Evolutionary conservation across 2,888 invertebrate genomes (phyloP), one percentile per base, ranked within the genome.

Genomic region (Ennomos quercinarius): DNA sequence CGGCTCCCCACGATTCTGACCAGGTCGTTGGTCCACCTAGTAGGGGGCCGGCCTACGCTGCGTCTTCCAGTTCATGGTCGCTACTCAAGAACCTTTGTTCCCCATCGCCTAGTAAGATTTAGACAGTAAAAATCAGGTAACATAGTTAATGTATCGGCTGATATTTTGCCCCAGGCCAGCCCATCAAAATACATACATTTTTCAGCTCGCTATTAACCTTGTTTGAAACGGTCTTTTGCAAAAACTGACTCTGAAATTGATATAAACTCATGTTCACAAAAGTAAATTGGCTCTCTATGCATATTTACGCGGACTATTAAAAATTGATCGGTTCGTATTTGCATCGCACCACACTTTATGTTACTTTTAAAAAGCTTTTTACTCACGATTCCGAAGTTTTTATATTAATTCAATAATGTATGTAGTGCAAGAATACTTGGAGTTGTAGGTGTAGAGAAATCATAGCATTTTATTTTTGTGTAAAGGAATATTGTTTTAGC

Each of bases 231-330:
- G 72, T 77, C 77, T 80, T 83, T 82, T 77, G 78, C 74, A 78
- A 83, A 83, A 85, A 80, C 78, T 73, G 66, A 70, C 74, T 66
- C 47, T 66, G 67, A 82, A 84, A 85, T 84, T 80, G 80, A 83
- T 84, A 83, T 81, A 74, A 83, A 75, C 78, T 79, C 83, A 80
- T 81, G 74, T 73, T 75, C 76, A 69, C 73, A 73, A 75, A 77
- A 76, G 72, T 78, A 77, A 82, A 83, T 79, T 79, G 81, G 68
- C 72, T 69, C 76, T 78, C 77, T 83, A 80, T 83, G 80, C 78
- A 80, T 80, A 81, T 80, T 83, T 81, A 81, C 78, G 76, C 70
- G 77, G 66, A 77, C 71, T 80, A 83, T 86, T 83, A 78, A 83
- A 82, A 78, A 81, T 73, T 80, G 74, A 78, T 76, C 77, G 77